A percentile compares a stretch with the other conserved stretches of the same genome.
phyloP scores from a whole-genome alignment of 1,140 invertebrate genomes.

The Bombus impatiens region DNA sequence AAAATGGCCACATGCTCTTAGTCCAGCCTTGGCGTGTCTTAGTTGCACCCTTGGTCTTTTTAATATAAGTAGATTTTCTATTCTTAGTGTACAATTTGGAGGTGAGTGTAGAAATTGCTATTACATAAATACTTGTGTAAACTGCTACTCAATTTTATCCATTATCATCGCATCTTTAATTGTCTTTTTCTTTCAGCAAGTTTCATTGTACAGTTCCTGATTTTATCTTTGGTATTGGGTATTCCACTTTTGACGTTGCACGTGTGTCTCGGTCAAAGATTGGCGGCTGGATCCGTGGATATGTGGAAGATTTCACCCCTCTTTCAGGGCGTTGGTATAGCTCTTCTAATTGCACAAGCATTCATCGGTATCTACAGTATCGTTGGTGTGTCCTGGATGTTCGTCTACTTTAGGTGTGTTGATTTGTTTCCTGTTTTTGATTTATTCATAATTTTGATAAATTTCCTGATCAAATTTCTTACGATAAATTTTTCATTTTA shows the following conservation, averaged over 20 bases:
- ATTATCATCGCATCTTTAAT: neutral
- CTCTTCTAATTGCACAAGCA: constrained; percentile 90
- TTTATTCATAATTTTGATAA: too few species aligned
- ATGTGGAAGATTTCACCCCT: constrained; percentile 97
- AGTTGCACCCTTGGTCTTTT: constrained; percentile 93
- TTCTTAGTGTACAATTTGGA: constrained; percentile 93
- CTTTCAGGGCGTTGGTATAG: constrained; percentile 93
- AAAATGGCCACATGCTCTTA: constrained; percentile 91
- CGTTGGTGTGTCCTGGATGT: constrained; percentile 94
- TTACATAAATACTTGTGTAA: neutral
- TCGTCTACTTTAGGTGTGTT: constrained; percentile 88
- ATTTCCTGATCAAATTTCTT: neutral
- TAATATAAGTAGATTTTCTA: constrained; percentile 94
- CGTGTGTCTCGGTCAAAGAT: constrained; percentile 92
- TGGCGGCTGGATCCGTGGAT: constrained; percentile 92
- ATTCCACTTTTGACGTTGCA: constrained; percentile 93
- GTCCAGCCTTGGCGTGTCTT: constrained; percentile 90
- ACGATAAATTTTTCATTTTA: neutral
- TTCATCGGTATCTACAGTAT: constrained; percentile 93
- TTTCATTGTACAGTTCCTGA: constrained; percentile 94
- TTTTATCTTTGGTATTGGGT: constrained; percentile 92
- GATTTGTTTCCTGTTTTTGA: neutral
- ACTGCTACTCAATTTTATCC: neutral
- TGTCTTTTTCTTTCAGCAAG: constrained; percentile 84
- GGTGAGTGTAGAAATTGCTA: constrained; percentile 80